Base-by-base conservation (phyloP, 2,113 vertebrate genomes). In the Pangasianodon hypophthalmus region DNA sequence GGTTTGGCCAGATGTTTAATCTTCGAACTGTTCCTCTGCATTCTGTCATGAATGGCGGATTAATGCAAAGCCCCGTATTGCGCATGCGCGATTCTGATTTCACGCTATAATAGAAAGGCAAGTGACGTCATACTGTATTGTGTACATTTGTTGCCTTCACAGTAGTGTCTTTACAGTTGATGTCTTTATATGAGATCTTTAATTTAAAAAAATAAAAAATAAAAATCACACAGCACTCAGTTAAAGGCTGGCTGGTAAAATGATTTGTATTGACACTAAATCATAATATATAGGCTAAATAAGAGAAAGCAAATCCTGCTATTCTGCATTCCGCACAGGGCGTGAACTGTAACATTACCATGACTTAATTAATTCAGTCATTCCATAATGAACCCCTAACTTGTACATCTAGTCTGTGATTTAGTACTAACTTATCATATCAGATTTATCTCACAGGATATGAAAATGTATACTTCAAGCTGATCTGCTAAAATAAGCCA, bases 291-390 rank as follows among this genome's bases (percentile, higher is more conserved):
- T 21, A 10, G 3, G 10, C 8, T 58, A 58, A 83, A 83, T 83
- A 58, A 37, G 3, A 58, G 0, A 58, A 41, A 13, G 24, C 6
- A 75, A 75, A 69, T 86, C 88, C 75, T 80, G 88, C 46, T 18
- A 46, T 56, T 90, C 88, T 81, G 32, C 88, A 90, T 90, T 90
- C 88, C 88, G 3, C 3, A 32, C 58, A 82, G 73, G 88, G 88
- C 29, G 84, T 86, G 54, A 73, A 11, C n/a, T n/a, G 5, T 0
- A 69, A 5, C 56, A 24, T 67, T 44, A 41, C 48, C 58, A 71
- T 32, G 7, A 71, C 64, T 71, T 32, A 2, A 41, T 26, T 7
- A 0, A 75, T 75, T 26, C 69, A 29, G 19, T 73, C 37, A 56
- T 41, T 37, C 5, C 21, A 46, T 84, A 26, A 82, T 19, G 13